A percentile compares a stretch with the other conserved stretches of the same genome.
phyloP scores from a whole-genome alignment of 2,888 invertebrate species.

The Apotomis betuletana region DNA sequence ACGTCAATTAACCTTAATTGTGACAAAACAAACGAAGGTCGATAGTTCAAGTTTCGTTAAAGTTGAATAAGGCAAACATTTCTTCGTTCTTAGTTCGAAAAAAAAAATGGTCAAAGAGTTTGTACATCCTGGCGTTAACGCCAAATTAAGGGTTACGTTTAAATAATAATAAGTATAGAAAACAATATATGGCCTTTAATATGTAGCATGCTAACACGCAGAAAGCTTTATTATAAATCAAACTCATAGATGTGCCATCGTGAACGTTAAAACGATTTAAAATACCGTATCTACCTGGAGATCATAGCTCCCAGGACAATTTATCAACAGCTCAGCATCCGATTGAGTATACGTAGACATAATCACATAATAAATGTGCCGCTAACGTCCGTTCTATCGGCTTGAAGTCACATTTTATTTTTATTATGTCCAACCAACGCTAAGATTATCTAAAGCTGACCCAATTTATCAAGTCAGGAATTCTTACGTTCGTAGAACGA shows the following conservation, averaged over 20 bases:
- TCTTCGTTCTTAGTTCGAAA: no score
- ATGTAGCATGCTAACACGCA: not conserved
- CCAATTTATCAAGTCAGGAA: slow-evolving; percentile 44
- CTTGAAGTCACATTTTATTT: slow-evolving; percentile 42
- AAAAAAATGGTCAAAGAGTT: no score
- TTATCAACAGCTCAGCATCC: slow-evolving; percentile 32
- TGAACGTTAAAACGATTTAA: slow-evolving; percentile 19
- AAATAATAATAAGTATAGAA: no score
- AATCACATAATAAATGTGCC: slow-evolving; percentile 45
- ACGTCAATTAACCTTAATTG: no score
- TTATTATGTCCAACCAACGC: slow-evolving; percentile 40
- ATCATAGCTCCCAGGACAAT: slow-evolving; percentile 37
- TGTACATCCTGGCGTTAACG: no score
- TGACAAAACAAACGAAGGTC: no score
- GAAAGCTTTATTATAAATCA: slow-evolving; percentile 13
- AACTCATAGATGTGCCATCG: not conserved
- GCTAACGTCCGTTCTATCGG: slow-evolving; percentile 43
- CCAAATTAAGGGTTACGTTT: no score
- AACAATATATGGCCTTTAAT: no score
- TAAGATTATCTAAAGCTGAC: slow-evolving; percentile 43
- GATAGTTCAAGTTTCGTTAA: no score
- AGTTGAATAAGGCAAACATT: no score
- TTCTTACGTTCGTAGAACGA: slow-evolving; percentile 27
- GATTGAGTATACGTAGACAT: slow-evolving; percentile 39
- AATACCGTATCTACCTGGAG: slow-evolving; percentile 17